Evolutionary conservation across 2,888 invertebrate species (phyloP), one percentile per base, ranked within the genome.

Genomic region (Volucella inflata): DNA sequence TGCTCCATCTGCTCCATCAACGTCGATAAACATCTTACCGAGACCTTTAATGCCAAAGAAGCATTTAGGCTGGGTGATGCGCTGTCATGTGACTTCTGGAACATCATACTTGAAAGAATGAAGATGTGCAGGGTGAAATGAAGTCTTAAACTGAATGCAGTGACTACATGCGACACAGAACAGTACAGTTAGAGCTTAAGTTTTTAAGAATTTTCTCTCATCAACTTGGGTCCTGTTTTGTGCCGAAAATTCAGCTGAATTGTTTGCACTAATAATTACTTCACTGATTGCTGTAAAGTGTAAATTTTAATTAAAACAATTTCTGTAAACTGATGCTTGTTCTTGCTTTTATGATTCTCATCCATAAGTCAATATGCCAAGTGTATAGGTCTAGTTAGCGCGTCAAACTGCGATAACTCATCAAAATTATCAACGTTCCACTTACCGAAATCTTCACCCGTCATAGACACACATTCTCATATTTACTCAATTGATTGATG

Each of bases 401-500:
- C 64, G n/a, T 12, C 42, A 36, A 44, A 12, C 53, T 21, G 71
- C 62, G 46, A 82, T 74, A 68, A 68, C 67, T 77, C 57, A 72
- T 78, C 62, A 50, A 74, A 77, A 83, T 74, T 74, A 78, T 62
- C 72, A 50, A n/a, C 17, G 12, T 30, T 4, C 0, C 36, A n/a
- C 9, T 9, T 11, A 11, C 48, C 21, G 21, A 8, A 8, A 50
- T 16, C 48, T 44, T 44, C 44, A n/a, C 21, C 1, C 12, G 30
- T 46, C 57, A 70, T 36, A 70, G 38, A 55, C 53, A 53, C 59
- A 53, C 40, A 46, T 55, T 36, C 59, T 46, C 48, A 48, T 84
- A 70, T 84, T 84, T 79, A 84, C 74, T 16, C 84, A 75, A 79
- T 84, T 84, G 84, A 84, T 84, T 84, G 84, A 79, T 75, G 79